Evolutionary conservation across 2,888 invertebrate genomes (phyloP), one percentile per base, ranked within the genome.

Genomic region (Amiota mariae): DNA sequence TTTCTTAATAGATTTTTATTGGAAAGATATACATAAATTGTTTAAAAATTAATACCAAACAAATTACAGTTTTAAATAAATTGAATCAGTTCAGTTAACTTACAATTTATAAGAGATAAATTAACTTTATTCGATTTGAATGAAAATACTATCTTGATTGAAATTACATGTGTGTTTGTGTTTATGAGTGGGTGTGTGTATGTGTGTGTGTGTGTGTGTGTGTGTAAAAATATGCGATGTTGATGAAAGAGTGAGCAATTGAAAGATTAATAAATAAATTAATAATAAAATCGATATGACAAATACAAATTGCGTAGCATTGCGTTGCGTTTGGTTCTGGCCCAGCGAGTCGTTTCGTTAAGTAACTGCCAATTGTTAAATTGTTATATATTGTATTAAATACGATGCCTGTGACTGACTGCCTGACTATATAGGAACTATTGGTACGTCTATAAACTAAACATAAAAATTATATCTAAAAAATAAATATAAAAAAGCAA

Each of bases 341-440:
- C 74, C 73, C 73, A 66, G 20, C 49, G 48, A 64, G 12, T 64
- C 56, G 68, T 67, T 72, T 36, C 68, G 71, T 81, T 84, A 84
- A 84, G 84, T 84, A 86, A 79, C 81, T 74, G 85, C 85, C 86
- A 82, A 82, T 85, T 36, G 8, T 36, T 36, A 36, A 36, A 36
- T 36, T 36, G 36, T 36, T 36, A 36, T 2, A 24, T 3, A 24
- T n/a, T n/a, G n/a, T 36, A 36, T 36, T 72, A 73, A 77, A 75
- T 82, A 78, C 76, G 77, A 78, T 68, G 48, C 67, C 59, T 59
- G 59, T 11, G 15, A 59, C 8, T 36, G 75, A 71, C 76, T 77
- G 85, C 85, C 82, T 85, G 82, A 83, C 79, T 78, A 76, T 77
- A 80, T 83, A 83, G 82, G 82, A 83, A 83, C 82, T 82, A 83